Base-by-base conservation (phyloP, 2,888 invertebrate species). In the Keiferia lycopersicella region DNA sequence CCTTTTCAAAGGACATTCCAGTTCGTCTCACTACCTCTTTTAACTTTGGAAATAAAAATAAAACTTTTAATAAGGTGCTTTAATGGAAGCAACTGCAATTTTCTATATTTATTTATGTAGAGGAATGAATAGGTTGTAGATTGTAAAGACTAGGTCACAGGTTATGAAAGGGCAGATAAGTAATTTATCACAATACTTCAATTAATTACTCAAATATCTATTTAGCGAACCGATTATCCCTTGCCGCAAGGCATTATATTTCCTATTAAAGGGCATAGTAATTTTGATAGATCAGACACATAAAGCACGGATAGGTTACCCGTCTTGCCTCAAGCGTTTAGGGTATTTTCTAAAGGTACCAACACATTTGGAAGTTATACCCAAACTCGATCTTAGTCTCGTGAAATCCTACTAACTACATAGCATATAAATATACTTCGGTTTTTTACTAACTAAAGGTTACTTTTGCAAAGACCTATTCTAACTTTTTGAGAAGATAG, bases 31-130 rank as follows among this genome's bases (percentile, higher is more conserved):
- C 58, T 58, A 38, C 58, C 58, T 58, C 58, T 58, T 58, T 39
- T 39, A 11, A 58, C 58, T 58, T 58, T n/a, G 38, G 18, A 58
- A 58, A 58, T 58, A 58, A 58, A 58, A 58, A 39, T 39, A 58
- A 58, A 39, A n/a, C n/a, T 39, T 58, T 58, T 58, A 50, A 61
- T 61, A 50, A 61, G n/a, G 50, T 18, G 50, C 61, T 34, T 30
- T 61, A 61, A 61, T 61, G 30, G 61, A 61, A 50, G 61, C 61
- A 61, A 18, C 61, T 61, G 61, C 50, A 50, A 48, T 61, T 34
- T 50, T 48, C 50, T 61, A 41, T n/a, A 30, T 61, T 61, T 61
- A 50, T 48, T 50, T 61, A 34, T 4, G 34, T 34, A 34, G 8
- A 34, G 26, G 26, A 26, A n/a, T n/a, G 26, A 26, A 26, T 4